Percentiles rank a stretch among this genome's conserved stretches.
Conservation (phyloP, 2,797 vertebrate species). For the Coranthus polyacanthus region DNA sequence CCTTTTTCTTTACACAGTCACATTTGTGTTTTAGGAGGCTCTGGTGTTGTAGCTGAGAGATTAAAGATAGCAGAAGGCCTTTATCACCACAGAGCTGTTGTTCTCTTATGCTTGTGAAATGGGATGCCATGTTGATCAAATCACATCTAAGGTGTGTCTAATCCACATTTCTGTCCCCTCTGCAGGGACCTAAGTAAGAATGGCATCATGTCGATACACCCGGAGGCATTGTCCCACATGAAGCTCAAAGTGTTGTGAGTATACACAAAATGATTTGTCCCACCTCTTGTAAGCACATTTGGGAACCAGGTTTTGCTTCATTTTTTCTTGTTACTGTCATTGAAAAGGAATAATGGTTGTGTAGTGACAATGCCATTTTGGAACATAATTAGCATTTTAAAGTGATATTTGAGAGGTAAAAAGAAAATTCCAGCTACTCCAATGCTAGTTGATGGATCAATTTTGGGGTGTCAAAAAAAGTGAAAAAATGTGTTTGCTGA, state of each 20-base stretch:
- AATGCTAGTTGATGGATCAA: no score
- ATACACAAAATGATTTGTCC: slow-evolving; percentile 20
- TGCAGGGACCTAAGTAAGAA: slow-evolving; percentile 94
- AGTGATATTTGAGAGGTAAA: no score
- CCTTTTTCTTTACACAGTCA: not conserved
- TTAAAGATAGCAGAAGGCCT: slow-evolving; percentile 22
- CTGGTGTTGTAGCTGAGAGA: slow-evolving; percentile 21
- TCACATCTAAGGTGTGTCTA: slow-evolving; percentile 33
- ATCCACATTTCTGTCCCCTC: slow-evolving; percentile 58
- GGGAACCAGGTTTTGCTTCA: not conserved
- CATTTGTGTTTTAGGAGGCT: slow-evolving; percentile 3
- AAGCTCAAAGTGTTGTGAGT: slow-evolving; percentile 94
- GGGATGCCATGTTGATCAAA: slow-evolving; percentile 31
- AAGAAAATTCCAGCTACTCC: no score
- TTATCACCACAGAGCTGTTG: slow-evolving; percentile 31
- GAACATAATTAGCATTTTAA: no score
- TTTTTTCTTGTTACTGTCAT: slow-evolving; percentile 24
- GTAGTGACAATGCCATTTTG: no score
- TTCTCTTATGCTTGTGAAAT: slow-evolving; percentile 36
- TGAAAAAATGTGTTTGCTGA: no score
- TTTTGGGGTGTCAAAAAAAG: no score
- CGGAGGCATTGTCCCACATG: slow-evolving; percentile 89
- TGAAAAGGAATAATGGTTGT: slow-evolving; percentile 24
- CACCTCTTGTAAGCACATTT: slow-evolving; percentile 11
- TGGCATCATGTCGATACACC: slow-evolving; percentile 94